phyloP scores from a whole-genome alignment of 2,113 vertebrate genomes.

The Actenoides hombroni region DNA sequence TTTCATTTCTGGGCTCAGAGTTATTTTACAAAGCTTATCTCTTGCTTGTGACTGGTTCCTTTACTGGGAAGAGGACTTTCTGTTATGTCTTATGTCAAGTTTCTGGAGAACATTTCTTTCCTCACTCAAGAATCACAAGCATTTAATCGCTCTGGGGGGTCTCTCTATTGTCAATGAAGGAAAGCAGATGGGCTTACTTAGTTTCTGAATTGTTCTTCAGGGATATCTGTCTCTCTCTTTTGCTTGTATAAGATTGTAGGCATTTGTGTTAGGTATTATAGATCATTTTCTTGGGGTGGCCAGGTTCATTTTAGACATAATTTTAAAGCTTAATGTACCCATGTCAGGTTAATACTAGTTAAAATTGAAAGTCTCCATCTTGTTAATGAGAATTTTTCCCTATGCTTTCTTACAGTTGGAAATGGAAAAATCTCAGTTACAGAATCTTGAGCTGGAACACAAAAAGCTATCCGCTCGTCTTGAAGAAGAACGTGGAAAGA shows the following conservation, averaged over 20 bases:
- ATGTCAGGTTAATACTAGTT: not conserved
- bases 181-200: not conserved
- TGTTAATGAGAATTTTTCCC: constrained; percentile 16
- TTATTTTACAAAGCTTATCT: not conserved
- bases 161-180: not conserved
- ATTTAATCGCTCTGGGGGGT: not conserved
- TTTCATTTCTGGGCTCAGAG: not conserved
- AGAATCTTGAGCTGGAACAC: constrained; percentile 91
- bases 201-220: not conserved
- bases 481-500: constrained; percentile 94
- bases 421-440: constrained; percentile 93
- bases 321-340: not conserved
- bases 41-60: not conserved
- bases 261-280: not conserved
- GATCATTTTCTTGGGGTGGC: not conserved
- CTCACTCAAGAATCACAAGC: not conserved
- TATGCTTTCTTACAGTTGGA: constrained; percentile 83
- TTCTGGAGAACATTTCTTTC: not conserved
- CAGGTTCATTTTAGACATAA: not conserved
- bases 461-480: constrained; percentile 87
- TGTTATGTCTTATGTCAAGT: not conserved
- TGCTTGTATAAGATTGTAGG: not conserved
- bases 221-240: not conserved
- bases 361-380: not conserved
- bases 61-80: not conserved